Base-by-base conservation (phyloP, 2,797 vertebrate species). In the Falco cherrug region DNA sequence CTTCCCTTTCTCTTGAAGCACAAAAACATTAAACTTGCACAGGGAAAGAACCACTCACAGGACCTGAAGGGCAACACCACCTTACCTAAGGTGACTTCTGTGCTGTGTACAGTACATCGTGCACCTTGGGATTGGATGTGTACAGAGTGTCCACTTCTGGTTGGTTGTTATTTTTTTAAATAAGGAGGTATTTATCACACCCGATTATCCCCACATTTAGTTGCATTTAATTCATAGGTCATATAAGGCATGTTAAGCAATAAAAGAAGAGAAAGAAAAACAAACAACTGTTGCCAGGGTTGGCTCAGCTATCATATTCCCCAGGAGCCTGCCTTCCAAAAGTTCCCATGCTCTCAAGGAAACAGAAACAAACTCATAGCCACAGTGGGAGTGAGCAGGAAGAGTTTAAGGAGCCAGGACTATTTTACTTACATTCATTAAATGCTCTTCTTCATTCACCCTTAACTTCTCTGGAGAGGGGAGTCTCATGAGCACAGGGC, bases 371-470 rank as follows among this genome's bases (percentile, higher is more conserved):
- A 83, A 41, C 67, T 53, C 22, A 73, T 2, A 60, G 64, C 35
- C 60, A 51, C 22, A 63, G 63, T 26, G 29, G n/a, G 74, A 94
- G 50, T 37, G 74, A 94, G 50, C n/a, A 25, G 25, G 5, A 92
- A 87, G 35, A 68, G 39, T 64, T 96, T 85, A 84, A 73, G 47
- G 13, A 93, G 24, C 24, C 67, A 59, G 9, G 53, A 57, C 37
- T 93, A 9, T 67, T 86, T 74, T 86, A 88, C 93, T 94, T 87
- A 90, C 90, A 84, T 64, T 92, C 70, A 84, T 80, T 75, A 84
- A 61, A 82, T 11, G 41, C 18, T 77, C 47, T 65, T 95, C 95
- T 48, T 92, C 81, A 65, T 83, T 91, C 61, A 67, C 47, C 81
- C 76, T 90, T 75, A 94, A 67, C 71, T 91, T 65, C 64, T 87